phyloP scores from a whole-genome alignment of 2,113 vertebrate species.

The Austrofundulus limnaeus region DNA sequence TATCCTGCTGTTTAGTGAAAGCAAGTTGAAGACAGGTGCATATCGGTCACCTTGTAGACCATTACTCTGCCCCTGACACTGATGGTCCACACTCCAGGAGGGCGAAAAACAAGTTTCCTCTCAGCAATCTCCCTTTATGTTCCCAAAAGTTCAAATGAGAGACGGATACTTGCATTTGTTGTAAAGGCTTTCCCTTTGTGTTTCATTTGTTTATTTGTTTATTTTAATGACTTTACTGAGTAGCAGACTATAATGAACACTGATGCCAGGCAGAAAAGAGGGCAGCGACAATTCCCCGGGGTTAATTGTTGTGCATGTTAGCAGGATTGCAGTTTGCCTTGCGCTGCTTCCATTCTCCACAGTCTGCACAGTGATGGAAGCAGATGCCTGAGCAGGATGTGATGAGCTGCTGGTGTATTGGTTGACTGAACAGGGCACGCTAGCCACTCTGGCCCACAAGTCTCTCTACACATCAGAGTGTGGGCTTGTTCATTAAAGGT shows the following conservation, averaged over 20 bases:
- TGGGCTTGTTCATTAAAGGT: constrained; percentile 63
- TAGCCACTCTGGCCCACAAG: constrained; percentile 23
- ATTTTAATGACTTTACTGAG: constrained; percentile 28
- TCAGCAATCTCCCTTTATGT: not conserved
- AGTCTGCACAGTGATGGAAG: constrained; percentile 32
- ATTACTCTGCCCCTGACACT: constrained; percentile 62
- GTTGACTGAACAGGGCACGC: constrained; percentile 62
- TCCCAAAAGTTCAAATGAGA: constrained; percentile 8
- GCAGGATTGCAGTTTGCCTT: constrained; percentile 33
- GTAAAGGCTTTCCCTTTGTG: not conserved
- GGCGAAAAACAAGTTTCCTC: constrained; percentile 1
- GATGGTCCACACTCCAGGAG: constrained; percentile 31
- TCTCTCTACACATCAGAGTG: constrained; percentile 26
- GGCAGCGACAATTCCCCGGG: constrained; percentile 38
- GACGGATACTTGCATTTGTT: constrained; percentile 1
- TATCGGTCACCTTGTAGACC: constrained; percentile 59
- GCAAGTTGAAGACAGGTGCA: constrained; percentile 31
- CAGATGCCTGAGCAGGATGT: constrained; percentile 38
- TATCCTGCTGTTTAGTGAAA: constrained; percentile 38
- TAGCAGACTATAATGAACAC: constrained; percentile 40
- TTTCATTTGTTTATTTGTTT: not conserved
- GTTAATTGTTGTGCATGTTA: constrained; percentile 64
- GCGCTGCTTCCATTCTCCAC: constrained; percentile 41
- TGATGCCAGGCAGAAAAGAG: constrained; percentile 34
- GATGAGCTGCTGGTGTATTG: constrained; percentile 46